These are phyloP conservation scores for Hirtodrosophila trivittata DNA, from an alignment of 2,888 invertebrate genomes.

Conservation along the genomic window DNA sequence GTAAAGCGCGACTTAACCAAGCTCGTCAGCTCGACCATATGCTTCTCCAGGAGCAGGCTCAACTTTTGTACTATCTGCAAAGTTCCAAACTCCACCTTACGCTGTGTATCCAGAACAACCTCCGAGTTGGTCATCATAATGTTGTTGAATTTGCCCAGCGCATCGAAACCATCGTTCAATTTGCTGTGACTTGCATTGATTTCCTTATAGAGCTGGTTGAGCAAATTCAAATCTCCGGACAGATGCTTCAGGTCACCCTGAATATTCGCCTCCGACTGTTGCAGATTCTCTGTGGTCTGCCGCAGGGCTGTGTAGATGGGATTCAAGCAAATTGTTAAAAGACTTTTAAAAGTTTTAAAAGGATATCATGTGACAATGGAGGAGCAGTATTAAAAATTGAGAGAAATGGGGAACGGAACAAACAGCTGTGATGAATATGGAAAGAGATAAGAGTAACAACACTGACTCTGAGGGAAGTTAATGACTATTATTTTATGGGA, in stretches of 20 bases:
- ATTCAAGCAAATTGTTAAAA: too few species aligned
- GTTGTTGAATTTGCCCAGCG: slow-evolving; percentile 89
- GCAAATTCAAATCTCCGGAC: slow-evolving; percentile 85
- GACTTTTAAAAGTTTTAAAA: too few species aligned
- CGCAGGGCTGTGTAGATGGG: slow-evolving; percentile 82
- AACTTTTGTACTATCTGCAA: slow-evolving; percentile 92
- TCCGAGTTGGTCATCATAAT: slow-evolving; percentile 93
- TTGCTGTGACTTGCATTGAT: slow-evolving; percentile 86
- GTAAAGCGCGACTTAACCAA: slow-evolving; percentile 89
- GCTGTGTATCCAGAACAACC: slow-evolving; percentile 92
- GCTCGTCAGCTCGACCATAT: slow-evolving; percentile 87
- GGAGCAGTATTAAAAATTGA: too few species aligned
- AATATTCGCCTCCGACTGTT: slow-evolving; percentile 85
- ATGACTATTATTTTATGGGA: too few species aligned
- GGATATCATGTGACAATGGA: too few species aligned
- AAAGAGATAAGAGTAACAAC: too few species aligned
- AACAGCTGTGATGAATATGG: too few species aligned
- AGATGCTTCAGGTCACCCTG: slow-evolving; percentile 85
- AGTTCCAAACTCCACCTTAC: slow-evolving; percentile 92
- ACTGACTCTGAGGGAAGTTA: too few species aligned
- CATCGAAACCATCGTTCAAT: slow-evolving; percentile 85
- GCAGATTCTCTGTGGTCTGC: slow-evolving; percentile 85
- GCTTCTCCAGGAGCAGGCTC: slow-evolving; percentile 87
- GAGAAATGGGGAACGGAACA: too few species aligned
- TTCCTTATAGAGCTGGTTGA: slow-evolving; percentile 85